A percentile compares a stretch with the other conserved stretches of the same genome.
Conservation (phyloP, 2,888 invertebrate genomes). For the Loripinus fragilis region DNA sequence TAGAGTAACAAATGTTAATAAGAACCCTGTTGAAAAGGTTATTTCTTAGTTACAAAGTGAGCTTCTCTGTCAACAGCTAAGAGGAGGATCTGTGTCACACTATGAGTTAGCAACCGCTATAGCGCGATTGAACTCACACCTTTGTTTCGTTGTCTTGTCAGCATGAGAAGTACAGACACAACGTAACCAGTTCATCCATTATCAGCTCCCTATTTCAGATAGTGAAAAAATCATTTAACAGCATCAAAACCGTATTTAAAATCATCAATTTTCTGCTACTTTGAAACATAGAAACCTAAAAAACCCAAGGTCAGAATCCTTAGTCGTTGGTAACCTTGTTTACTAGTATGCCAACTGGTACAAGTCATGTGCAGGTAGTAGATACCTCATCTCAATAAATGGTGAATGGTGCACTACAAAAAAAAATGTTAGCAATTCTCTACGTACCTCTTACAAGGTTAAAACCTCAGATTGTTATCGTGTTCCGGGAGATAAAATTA, state of each 20-base stretch:
- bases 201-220: constrained; percentile 29
- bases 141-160: constrained; percentile 26
- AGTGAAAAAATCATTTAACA: constrained; percentile 28
- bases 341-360: not conserved
- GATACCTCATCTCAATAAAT: constrained; percentile 22
- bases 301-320: constrained; percentile 2
- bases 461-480: constrained; percentile 24
- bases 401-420: constrained; percentile 27
- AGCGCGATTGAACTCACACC: constrained; percentile 1
- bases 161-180: constrained; percentile 37
- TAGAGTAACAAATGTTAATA: constrained; percentile 26
- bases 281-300: constrained; percentile 11
- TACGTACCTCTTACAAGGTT: constrained; percentile 20
- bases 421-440: constrained; percentile 15
- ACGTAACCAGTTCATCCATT: constrained; percentile 26
- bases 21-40: constrained; percentile 28
- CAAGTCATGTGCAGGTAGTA: constrained; percentile 13
- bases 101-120: constrained; percentile 11
- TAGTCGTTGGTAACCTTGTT: not conserved
- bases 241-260: constrained; percentile 20
- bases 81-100: constrained; percentile 17
- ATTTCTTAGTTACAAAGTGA: constrained; percentile 23
- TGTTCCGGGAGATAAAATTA: constrained; percentile 10
- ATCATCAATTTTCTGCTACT: constrained; percentile 26
- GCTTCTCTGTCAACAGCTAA: constrained; percentile 15